Conservation (phyloP, 1,140 invertebrate genomes). For the Cylas formicarius region DNA sequence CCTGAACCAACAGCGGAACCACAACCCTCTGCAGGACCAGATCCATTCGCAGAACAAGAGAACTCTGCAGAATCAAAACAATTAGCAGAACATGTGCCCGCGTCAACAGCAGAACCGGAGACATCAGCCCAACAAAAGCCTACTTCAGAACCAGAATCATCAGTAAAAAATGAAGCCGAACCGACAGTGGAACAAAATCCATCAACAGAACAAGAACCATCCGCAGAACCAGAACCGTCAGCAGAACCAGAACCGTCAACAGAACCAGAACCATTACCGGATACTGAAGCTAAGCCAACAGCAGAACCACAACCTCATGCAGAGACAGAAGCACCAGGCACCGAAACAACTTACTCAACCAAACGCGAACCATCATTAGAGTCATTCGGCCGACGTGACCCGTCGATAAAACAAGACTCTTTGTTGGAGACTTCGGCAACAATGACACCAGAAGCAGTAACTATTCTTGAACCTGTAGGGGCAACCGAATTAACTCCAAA, state of each 20-base stretch:
- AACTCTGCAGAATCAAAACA: constrained; percentile 29
- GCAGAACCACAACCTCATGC: constrained; percentile 27
- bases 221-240: constrained; percentile 36
- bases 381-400: no score
- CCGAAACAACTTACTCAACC: no score
- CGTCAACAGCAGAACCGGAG: constrained; percentile 35
- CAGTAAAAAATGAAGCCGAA: constrained; percentile 30
- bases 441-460: no score
- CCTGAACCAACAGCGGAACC: constrained; percentile 30
- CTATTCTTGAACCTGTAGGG: no score
- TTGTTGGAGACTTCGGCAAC: no score
- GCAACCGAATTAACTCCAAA: no score
- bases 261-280: constrained; percentile 17
- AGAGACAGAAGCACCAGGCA: no score
- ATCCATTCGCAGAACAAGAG: constrained; percentile 34
- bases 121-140: constrained; percentile 32
- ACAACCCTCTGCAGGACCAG: constrained; percentile 29
- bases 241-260: constrained; percentile 36
- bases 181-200: constrained; percentile 29
- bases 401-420: no score
- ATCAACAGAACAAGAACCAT: constrained; percentile 31
- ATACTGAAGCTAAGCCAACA: constrained; percentile 12
- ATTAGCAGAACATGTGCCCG: constrained; percentile 37
- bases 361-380: no score
- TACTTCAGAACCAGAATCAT: constrained; percentile 40